phyloP scores from a whole-genome alignment of 2,113 vertebrate genomes.

The Ameiurus melas region DNA sequence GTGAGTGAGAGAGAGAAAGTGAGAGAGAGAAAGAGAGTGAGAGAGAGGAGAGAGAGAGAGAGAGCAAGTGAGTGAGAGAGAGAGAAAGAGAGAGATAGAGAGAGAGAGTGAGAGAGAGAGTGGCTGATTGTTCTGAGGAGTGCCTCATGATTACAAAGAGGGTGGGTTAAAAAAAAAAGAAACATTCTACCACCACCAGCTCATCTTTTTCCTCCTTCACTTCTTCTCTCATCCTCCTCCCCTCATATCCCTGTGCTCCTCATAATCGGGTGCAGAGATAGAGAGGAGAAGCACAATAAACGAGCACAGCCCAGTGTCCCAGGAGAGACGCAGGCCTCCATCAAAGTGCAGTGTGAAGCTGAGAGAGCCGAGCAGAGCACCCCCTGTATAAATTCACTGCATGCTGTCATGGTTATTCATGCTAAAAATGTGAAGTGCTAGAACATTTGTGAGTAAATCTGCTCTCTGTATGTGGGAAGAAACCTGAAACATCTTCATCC shows the following conservation, averaged over 20 bases:
- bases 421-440: conserved; percentile 36
- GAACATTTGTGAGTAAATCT: conserved; percentile 42
- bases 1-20: not conserved
- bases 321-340: conserved; percentile 44
- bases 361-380: conserved; percentile 22
- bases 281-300: conserved; percentile 25
- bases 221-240: conserved; percentile 21
- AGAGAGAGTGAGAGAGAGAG: not conserved
- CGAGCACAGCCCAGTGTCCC: conserved; percentile 42
- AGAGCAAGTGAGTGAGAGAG: not conserved
- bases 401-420: conserved; percentile 48
- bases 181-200: conserved; percentile 30
- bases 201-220: conserved; percentile 38
- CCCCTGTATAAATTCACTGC: conserved; percentile 33
- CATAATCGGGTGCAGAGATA: not conserved
- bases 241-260: conserved; percentile 14
- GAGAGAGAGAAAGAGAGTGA: not conserved
- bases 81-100: not conserved
- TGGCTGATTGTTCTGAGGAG: conserved; percentile 45
- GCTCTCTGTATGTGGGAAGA: conserved; percentile 34
- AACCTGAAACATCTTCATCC: conserved; percentile 40
- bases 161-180: conserved; percentile 31
- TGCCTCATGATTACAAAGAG: conserved; percentile 45
- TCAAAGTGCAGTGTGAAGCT: conserved; percentile 44
- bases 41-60: too few relatives aligned